Evolutionary conservation across 2,113 vertebrate species (phyloP), one percentile per base, ranked within the genome.

Genomic region (Pithys albifrons): DNA sequence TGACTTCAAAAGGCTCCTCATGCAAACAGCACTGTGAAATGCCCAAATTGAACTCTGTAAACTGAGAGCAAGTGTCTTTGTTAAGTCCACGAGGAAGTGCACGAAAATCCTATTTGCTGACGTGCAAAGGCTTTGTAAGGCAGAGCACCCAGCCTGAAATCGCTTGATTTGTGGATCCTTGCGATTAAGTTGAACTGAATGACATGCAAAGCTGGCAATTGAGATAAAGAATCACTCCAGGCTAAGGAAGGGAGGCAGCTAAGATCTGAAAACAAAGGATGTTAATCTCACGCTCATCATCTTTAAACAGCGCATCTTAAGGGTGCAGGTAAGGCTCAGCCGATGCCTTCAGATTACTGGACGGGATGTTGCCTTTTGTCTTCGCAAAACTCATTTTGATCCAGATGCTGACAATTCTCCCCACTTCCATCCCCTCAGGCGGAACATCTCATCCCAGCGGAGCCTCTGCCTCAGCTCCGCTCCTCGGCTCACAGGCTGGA

Each of bases 51-150:
- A 58, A 58, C 93, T 94, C 82, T 70, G 69, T 88, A 96, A 96
- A 96, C 90, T 58, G 92, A 91, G 91, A 94, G 88, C 61, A 92
- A 96, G 91, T 84, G 76, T 95, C 96, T 96, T 91, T 93, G 83
- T 95, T 95, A 94, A 93, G 80, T 75, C 88, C 79, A 22, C 9
- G 72, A 96, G 69, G 85, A 96, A 95, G 88, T 85, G 93, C 79
- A 91, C 82, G 73, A 93, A 96, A 96, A 97, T 97, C 95, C 83
- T 95, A 92, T 96, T 93, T 96, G 92, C 92, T 95, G 96, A 95
- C 9, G 69, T 31, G 92, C 79, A 65, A 84, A 92, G 88, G 92
- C 88, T 96, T 96, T 94, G 88, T 94, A 88, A 93, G 31, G 79
- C 95, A 95, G 85, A 96, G 85, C 79, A 85, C 93, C 85, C 57